Conservation (phyloP, 1,140 invertebrate species). For the Polypedilum pembai region DNA sequence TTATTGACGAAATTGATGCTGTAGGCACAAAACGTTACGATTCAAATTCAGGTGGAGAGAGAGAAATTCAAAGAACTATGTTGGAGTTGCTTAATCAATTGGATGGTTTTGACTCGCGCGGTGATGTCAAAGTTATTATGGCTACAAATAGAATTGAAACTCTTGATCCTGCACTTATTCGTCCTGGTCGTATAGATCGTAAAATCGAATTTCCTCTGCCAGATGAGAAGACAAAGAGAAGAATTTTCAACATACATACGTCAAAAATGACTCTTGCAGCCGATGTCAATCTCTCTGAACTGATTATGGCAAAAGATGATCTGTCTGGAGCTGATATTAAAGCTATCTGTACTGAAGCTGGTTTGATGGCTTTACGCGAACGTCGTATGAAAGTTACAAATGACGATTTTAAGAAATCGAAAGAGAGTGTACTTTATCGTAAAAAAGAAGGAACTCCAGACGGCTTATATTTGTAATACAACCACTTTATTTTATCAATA, state of each 20-base stretch:
- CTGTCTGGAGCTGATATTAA: conserved; percentile 93
- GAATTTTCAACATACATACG: conserved; percentile 98
- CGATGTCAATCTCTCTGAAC: conserved; percentile 95
- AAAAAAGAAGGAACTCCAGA: conserved; percentile 99
- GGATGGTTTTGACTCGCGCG: conserved; percentile 95
- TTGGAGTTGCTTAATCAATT: conserved; percentile 97
- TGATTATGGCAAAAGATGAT: conserved; percentile 99
- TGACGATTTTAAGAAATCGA: conserved; percentile 99
- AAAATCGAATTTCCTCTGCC: conserved; percentile 99
- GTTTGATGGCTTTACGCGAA: conserved; percentile 93
- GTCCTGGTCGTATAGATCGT: conserved; percentile 96
- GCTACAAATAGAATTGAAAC: conserved; percentile 99
- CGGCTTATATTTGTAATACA: conserved; percentile 87
- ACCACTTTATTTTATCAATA: conserved; percentile 36
- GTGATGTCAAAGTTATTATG: conserved; percentile 98
- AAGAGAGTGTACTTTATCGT: conserved; percentile 97
- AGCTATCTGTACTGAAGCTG: conserved; percentile 99
- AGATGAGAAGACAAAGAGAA: conserved; percentile 96
- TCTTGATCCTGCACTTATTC: conserved; percentile 94
- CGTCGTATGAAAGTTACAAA: conserved; percentile 99
- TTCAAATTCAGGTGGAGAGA: conserved; percentile 97
- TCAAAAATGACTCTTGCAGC: conserved; percentile 94
- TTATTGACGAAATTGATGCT: conserved; percentile 99
- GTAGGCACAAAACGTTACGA: conserved; percentile 99
- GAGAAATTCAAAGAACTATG: conserved; percentile 99